These are phyloP conservation scores for Eristalinus aeneus DNA, from an alignment of 2,888 invertebrate genomes.

Conservation along the genomic window DNA sequence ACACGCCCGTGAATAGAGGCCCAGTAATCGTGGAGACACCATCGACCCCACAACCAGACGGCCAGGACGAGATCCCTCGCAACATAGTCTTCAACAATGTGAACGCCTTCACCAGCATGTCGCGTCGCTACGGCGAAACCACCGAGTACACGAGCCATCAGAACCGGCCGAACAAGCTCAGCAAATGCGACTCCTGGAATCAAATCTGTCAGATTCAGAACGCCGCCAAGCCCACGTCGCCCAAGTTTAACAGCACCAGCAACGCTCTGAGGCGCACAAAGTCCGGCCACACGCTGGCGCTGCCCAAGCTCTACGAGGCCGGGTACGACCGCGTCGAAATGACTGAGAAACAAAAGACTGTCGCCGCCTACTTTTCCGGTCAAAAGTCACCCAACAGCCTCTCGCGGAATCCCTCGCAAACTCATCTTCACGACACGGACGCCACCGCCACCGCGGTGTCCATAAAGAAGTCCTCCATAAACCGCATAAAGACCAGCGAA, in stretches of 20 bases:
- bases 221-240: conserved; percentile 75
- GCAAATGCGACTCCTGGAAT: conserved; percentile 91
- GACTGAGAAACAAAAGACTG: conserved; percentile 86
- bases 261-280: conserved; percentile 82
- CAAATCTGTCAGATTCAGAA: conserved; percentile 82
- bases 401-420: conserved; percentile 74
- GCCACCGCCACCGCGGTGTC: conserved; percentile 54
- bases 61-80: conserved; percentile 78
- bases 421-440: conserved; percentile 54
- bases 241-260: conserved; percentile 75
- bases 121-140: conserved; percentile 74
- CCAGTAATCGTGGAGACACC: conserved; percentile 78
- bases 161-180: conserved; percentile 79
- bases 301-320: conserved; percentile 91
- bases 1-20: conserved; percentile 56
- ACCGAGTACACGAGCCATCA: conserved; percentile 70
- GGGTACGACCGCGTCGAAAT: conserved; percentile 86
- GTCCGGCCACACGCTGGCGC: conserved; percentile 87
- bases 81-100: conserved; percentile 80
- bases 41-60: conserved; percentile 75
- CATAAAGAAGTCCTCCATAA: conserved; percentile 77
- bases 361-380: conserved; percentile 87
- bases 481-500: conserved; percentile 82
- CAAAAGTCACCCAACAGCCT: conserved; percentile 79
- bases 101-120: conserved; percentile 77